phyloP scores from a whole-genome alignment of 2,888 invertebrate species.

The Petrolisthes cinctipes region DNA sequence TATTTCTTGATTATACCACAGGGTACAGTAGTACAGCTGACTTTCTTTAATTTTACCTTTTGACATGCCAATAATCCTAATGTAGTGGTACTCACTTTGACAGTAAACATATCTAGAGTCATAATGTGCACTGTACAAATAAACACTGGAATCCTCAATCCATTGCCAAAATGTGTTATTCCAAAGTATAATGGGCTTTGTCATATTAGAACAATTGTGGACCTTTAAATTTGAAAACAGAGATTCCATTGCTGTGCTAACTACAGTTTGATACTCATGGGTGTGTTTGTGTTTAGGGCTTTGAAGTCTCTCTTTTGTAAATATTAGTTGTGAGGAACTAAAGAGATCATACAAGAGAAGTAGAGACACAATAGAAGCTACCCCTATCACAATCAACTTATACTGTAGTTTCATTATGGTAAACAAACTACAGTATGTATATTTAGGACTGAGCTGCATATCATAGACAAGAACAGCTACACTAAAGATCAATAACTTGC shows the following conservation, averaged over 20 bases:
- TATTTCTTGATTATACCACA: constrained; percentile 49
- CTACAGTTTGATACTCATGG: constrained; percentile 22
- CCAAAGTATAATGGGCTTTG: background rate
- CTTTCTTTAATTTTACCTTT: constrained; percentile 44
- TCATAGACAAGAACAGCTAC: too few species aligned
- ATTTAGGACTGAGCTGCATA: too few species aligned
- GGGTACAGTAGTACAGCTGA: constrained; percentile 26
- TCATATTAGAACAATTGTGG: constrained; percentile 26
- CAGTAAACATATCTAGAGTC: constrained; percentile 64
- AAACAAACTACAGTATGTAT: background rate
- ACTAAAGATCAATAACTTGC: too few species aligned
- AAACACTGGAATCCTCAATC: constrained; percentile 36
- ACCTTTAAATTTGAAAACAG: constrained; percentile 43
- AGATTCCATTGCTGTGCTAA: constrained; percentile 49
- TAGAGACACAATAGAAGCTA: constrained; percentile 14
- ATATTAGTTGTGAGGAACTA: background rate
- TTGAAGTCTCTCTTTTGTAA: background rate
- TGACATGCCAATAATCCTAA: constrained; percentile 66
- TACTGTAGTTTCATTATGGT: constrained; percentile 5
- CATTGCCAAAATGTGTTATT: constrained; percentile 60
- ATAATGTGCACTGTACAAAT: constrained; percentile 63
- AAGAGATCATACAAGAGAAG: constrained; percentile 22
- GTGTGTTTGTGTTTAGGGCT: background rate
- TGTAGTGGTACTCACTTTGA: constrained; percentile 51
- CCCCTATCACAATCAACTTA: constrained; percentile 30